phyloP scores from a whole-genome alignment of 2,888 invertebrate genomes.

The Carpatolechia fugitivella region DNA sequence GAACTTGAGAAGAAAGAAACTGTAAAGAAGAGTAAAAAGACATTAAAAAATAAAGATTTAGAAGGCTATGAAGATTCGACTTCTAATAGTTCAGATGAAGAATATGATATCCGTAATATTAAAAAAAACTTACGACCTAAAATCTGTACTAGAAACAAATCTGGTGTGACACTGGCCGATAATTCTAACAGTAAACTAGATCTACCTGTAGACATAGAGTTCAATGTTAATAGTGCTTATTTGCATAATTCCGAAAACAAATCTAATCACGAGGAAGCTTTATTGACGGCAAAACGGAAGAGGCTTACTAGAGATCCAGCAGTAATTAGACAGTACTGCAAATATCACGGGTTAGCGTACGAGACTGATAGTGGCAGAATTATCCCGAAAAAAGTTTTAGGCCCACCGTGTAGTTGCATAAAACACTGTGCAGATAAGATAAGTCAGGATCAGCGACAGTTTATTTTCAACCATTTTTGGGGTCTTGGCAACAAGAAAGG shows the following conservation, averaged over 20 bases:
- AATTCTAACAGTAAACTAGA: not conserved
- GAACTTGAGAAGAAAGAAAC: not conserved
- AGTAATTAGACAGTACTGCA: not conserved
- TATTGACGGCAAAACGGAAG: not conserved
- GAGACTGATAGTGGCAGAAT: not conserved
- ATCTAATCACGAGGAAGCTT: not conserved
- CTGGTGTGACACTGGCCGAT: not conserved
- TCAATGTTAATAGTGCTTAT: not conserved
- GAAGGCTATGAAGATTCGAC: not conserved
- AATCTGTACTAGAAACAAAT: not conserved
- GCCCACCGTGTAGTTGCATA: not conserved
- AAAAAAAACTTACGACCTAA: not conserved
- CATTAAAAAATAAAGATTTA: not conserved
- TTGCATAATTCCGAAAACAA: not conserved
- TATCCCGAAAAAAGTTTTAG: constrained; percentile 2
- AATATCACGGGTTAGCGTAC: constrained; percentile 4
- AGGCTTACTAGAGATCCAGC: not conserved
- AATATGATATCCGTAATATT: not conserved
- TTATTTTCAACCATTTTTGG: constrained; percentile 3
- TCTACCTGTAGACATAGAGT: not conserved
- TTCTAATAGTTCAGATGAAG: not conserved
- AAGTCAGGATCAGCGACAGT: not conserved
- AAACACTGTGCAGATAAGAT: not conserved
- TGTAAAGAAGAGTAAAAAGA: not conserved
- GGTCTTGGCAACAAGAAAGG: not conserved